Evolutionary conservation across 2,113 vertebrate species (phyloP), one percentile per base, ranked within the genome.

Genomic region (Uropsilus gracilis): DNA sequence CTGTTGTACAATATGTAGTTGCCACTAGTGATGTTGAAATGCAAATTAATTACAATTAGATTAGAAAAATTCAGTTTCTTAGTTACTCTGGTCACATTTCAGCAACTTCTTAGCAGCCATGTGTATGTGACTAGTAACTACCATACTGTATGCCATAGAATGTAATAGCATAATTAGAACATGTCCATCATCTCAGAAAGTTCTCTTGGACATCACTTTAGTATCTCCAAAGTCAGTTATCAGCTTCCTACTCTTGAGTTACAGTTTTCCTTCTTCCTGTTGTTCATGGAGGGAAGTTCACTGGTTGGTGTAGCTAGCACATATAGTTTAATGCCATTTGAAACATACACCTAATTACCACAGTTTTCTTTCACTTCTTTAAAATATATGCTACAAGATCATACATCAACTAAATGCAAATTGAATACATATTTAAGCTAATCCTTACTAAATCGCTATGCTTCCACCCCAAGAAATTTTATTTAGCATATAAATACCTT

Each of bases 21-120:
- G 34, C 30, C 48, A 83, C n/a, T 86, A 82, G 57, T 42, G n/a
- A 42, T 6, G 17, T 71, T 71, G 77, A 84, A 78, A 55, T 86
- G n/a, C 37, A 75, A 72, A 87, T 48, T 69, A 75, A 86, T 66
- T 86, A 86, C 39, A 77, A 61, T 89, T 55, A 77, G 34, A 92
- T 90, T 30, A 44, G 44, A 37, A 80, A 66, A 63, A 61, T 72
- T 57, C 37, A 32, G 0, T 63, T 90, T 86, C 16, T 82, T 6
- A 59, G 55, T 90, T 83, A 75, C 18, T 55, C 20, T 55, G n/a
- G n/a, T n/a, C n/a, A n/a, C n/a, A n/a, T n/a, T 78, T 3, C 78
- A 83, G 39, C 34, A 92, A 48, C 13, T 46, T 78, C 13, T 64
- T 8, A 37, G 26, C 66, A 85, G 59, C 30, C 85, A 17, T 0